Conservation (phyloP, 53 echinoderm and acorn worm genomes). For the Luidia sarsii region DNA sequence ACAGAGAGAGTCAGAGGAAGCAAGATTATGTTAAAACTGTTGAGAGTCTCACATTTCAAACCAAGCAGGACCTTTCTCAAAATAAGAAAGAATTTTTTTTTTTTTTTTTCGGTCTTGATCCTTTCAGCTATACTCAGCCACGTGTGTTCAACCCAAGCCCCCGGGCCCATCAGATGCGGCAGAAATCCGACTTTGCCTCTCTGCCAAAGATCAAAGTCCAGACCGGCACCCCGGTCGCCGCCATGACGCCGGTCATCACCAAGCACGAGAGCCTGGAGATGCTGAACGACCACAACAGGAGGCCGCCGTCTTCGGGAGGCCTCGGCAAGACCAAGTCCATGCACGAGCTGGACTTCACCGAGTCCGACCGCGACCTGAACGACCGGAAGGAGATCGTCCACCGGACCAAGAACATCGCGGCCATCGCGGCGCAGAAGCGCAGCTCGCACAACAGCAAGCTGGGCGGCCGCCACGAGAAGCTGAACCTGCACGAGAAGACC, state of each 20-base stretch:
- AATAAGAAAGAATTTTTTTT: too few species aligned
- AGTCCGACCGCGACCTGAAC: conserved; percentile 57
- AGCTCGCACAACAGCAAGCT: conserved; percentile 66
- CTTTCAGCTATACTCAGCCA: conserved; percentile 50
- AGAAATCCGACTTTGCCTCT: conserved; percentile 62
- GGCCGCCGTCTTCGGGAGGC: conserved; percentile 44
- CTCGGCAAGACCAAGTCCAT: conserved; percentile 52
- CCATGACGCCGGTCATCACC: conserved; percentile 23
- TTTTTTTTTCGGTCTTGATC: too few species aligned
- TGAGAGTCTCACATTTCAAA: too few species aligned
- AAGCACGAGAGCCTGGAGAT: conserved; percentile 75
- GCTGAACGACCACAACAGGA: conserved; percentile 41
- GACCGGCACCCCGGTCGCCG: conserved; percentile 11
- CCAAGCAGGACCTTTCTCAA: too few species aligned
- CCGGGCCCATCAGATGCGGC: conserved; percentile 72
- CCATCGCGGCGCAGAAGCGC: conserved; percentile 85
- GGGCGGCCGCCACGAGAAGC: conserved; percentile 48
- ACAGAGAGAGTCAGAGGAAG: too few species aligned
- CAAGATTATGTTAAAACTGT: too few species aligned
- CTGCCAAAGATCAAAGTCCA: conserved; percentile 61
- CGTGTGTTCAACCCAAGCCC: conserved; percentile 95
- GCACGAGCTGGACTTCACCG: conserved; percentile 64
- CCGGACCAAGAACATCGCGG: conserved; percentile 88
- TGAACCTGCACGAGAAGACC: conserved; percentile 65
- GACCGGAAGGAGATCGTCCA: conserved; percentile 81